phyloP scores from a whole-genome alignment of 1,140 invertebrate species.

The Aphaenogaster rudis region DNA sequence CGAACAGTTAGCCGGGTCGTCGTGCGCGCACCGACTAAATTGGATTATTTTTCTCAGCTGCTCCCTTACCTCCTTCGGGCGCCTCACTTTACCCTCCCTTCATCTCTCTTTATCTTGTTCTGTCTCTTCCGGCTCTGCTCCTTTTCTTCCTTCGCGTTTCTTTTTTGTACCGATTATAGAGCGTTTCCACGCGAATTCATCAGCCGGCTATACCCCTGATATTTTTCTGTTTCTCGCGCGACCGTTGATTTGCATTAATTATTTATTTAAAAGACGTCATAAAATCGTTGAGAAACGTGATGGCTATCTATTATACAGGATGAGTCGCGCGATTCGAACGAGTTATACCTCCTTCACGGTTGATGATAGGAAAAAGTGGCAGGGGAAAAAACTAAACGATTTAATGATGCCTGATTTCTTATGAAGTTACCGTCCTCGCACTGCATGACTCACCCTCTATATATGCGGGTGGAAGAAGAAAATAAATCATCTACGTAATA shows the following conservation, averaged over 20 bases:
- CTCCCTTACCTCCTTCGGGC: conserved; percentile 58
- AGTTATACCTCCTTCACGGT: conserved; percentile 34
- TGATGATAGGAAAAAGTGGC: conserved; percentile 40
- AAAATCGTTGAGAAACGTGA: conserved; percentile 37
- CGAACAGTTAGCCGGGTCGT: conserved; percentile 70
- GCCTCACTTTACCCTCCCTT: conserved; percentile 47
- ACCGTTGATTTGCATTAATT: conserved; percentile 34
- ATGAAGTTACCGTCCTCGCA: neutral
- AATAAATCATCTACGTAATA: neutral
- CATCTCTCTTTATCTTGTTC: conserved; percentile 34
- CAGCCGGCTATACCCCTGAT: neutral
- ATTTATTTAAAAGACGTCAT: conserved; percentile 25
- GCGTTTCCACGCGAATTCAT: conserved; percentile 34
- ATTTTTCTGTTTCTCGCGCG: conserved; percentile 33
- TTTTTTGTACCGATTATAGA: conserved; percentile 24
- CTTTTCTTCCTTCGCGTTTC: neutral
- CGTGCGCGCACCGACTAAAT: conserved; percentile 78
- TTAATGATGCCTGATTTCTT: conserved; percentile 43
- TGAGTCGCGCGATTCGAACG: conserved; percentile 29
- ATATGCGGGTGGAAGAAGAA: conserved; percentile 4
- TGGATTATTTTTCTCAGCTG: conserved; percentile 83
- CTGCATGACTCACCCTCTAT: neutral
- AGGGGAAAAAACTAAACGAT: conserved; percentile 32
- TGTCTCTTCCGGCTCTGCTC: conserved; percentile 29
- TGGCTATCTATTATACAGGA: conserved; percentile 35